Evolutionary conservation across 2,888 invertebrate species (phyloP).

Genomic region (Drepanosiphum platanoidis): DNA sequence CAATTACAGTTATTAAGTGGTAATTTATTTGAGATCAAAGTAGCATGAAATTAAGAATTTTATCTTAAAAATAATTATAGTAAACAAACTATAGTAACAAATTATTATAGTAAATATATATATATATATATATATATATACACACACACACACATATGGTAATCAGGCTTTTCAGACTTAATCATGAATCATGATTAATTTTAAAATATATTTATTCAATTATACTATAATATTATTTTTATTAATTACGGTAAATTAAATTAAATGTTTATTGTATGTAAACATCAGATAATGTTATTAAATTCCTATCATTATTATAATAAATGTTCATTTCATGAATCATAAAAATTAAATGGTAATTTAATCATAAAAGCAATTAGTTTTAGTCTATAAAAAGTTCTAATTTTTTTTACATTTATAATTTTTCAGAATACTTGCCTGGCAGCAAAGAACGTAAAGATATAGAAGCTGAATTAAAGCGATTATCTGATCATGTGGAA

Average conservation of each 20-base stretch:
- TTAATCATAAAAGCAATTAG: not conserved
- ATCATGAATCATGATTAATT: too few species aligned
- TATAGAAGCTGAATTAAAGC: slow-evolving; percentile 76
- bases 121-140: not conserved
- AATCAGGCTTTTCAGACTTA: not conserved
- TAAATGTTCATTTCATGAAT: too few species aligned
- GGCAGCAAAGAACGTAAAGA: slow-evolving; percentile 83
- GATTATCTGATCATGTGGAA: slow-evolving; percentile 74
- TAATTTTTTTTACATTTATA: slow-evolving; percentile 11
- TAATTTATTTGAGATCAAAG: slow-evolving; percentile 52
- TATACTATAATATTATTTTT: not conserved
- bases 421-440: slow-evolving; percentile 74
- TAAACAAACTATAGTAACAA: slow-evolving; percentile 12
- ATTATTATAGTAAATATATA: slow-evolving; percentile 13
- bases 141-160: too few species aligned
- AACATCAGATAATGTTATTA: not conserved
- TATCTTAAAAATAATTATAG: slow-evolving; percentile 18
- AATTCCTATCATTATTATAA: not conserved
- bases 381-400: not conserved
- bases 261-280: too few species aligned
- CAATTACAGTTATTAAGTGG: not conserved
- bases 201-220: not conserved
- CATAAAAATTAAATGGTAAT: not conserved
- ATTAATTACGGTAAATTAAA: too few species aligned
- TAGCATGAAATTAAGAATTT: slow-evolving; percentile 1